Evolutionary conservation across 2,888 invertebrate species (phyloP).

Genomic region (Tridacna gigas): DNA sequence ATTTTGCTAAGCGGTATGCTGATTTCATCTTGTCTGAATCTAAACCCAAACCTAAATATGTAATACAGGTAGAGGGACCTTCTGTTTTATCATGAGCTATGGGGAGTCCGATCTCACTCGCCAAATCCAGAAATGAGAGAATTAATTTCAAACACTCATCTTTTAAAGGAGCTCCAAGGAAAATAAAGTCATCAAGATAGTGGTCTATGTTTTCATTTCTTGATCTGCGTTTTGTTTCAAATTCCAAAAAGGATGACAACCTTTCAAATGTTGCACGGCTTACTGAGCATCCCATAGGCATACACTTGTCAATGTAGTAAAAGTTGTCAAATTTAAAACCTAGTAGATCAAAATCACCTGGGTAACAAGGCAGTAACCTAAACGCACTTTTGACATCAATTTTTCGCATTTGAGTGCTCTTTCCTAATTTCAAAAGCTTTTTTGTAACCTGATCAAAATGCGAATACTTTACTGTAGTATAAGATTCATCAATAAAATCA

Average conservation of each 20-base stretch:
- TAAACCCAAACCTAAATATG: slow-evolving; percentile 45
- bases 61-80: slow-evolving; percentile 12
- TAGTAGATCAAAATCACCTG: slow-evolving; percentile 32
- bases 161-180: slow-evolving; percentile 20
- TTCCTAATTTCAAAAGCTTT: background rate
- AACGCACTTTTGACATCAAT: too few species aligned
- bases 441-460: background rate
- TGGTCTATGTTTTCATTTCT: slow-evolving; percentile 16
- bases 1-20: slow-evolving; percentile 39
- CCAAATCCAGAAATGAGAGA: background rate
- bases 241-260: slow-evolving; percentile 36
- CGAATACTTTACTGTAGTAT: background rate
- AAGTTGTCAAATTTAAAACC: slow-evolving; percentile 46
- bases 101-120: slow-evolving; percentile 17
- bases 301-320: slow-evolving; percentile 44
- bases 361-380: background rate
- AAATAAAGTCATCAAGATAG: slow-evolving; percentile 49
- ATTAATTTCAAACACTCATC: slow-evolving; percentile 9
- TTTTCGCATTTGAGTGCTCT: background rate
- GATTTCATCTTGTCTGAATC: slow-evolving; percentile 30
- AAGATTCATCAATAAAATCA: background rate
- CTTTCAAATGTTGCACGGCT: slow-evolving; percentile 31
- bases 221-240: background rate
- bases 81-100: slow-evolving; percentile 37
- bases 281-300: slow-evolving; percentile 47